phyloP scores from a whole-genome alignment of 2,797 vertebrate genomes.

The Mastacembelus armatus region DNA sequence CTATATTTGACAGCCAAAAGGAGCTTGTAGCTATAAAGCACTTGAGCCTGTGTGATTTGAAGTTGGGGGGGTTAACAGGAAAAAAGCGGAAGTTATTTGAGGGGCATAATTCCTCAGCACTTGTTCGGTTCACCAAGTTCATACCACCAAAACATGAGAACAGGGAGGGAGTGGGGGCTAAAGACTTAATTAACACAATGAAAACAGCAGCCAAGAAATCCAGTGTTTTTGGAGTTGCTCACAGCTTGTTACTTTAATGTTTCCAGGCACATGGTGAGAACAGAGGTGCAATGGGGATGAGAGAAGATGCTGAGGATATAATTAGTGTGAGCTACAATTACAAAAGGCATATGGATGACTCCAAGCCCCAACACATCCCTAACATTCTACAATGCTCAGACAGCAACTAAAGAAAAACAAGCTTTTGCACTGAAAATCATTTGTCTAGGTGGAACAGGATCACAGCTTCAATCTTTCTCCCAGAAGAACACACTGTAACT shows the following conservation, averaged over 20 bases:
- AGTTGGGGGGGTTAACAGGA: constrained; percentile 47
- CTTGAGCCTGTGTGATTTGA: constrained; percentile 52
- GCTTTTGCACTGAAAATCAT: constrained; percentile 4
- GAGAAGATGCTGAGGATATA: constrained; percentile 46
- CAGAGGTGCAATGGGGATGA: constrained; percentile 15
- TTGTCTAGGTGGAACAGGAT: constrained; percentile 28
- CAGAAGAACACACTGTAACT: constrained; percentile 48
- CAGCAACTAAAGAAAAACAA: not conserved
- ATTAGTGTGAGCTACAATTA: constrained; percentile 40
- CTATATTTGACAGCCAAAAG: constrained; percentile 55
- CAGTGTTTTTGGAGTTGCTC: constrained; percentile 66
- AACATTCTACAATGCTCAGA: constrained; percentile 8
- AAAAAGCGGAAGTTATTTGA: constrained; percentile 75
- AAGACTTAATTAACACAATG: constrained; percentile 77
- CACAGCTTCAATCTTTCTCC: constrained; percentile 33
- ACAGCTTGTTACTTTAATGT: constrained; percentile 75
- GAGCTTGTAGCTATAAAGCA: constrained; percentile 57
- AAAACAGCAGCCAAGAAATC: constrained; percentile 74
- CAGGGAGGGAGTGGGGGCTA: constrained; percentile 40
- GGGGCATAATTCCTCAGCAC: constrained; percentile 70
- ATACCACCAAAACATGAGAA: constrained; percentile 69
- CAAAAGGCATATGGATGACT: constrained; percentile 21
- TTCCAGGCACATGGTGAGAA: constrained; percentile 59
- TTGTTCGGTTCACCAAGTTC: constrained; percentile 75
- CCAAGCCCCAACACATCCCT: constrained; percentile 24